Conservation (phyloP, 2,888 invertebrate species). For the Nebria brevicollis region DNA sequence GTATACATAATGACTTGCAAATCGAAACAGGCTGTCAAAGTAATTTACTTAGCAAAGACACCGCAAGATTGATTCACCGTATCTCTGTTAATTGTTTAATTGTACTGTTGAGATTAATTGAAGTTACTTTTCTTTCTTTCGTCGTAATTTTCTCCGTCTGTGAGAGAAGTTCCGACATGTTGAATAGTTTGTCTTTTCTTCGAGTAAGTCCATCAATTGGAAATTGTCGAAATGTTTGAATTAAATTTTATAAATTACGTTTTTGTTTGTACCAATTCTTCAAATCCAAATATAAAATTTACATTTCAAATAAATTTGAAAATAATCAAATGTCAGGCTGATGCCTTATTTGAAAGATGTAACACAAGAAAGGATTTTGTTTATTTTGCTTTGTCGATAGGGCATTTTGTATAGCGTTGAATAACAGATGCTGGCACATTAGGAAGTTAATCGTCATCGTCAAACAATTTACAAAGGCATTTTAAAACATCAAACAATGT, state of each 20-base stretch:
- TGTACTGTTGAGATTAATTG: conserved; percentile 34
- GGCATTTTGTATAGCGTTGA: conserved; percentile 19
- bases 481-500: conserved; percentile 37
- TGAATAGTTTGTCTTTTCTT: neutral
- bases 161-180: conserved; percentile 3
- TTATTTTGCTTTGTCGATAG: conserved; percentile 3
- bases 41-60: neutral
- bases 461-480: conserved; percentile 41
- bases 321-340: no score
- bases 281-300: no score
- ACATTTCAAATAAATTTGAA: no score
- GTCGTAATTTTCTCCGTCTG: neutral
- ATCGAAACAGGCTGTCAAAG: neutral
- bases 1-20: neutral
- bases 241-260: no score
- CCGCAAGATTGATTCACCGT: neutral
- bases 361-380: neutral
- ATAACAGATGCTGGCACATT: conserved; percentile 43
- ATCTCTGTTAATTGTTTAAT: conserved; percentile 38
- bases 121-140: conserved; percentile 17
- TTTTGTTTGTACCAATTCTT: no score
- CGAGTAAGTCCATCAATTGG: neutral
- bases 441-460: conserved; percentile 44
- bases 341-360: neutral
- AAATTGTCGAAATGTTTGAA: no score